Conservation (phyloP, 1,140 invertebrate genomes). For the Diorhabda carinulata region DNA sequence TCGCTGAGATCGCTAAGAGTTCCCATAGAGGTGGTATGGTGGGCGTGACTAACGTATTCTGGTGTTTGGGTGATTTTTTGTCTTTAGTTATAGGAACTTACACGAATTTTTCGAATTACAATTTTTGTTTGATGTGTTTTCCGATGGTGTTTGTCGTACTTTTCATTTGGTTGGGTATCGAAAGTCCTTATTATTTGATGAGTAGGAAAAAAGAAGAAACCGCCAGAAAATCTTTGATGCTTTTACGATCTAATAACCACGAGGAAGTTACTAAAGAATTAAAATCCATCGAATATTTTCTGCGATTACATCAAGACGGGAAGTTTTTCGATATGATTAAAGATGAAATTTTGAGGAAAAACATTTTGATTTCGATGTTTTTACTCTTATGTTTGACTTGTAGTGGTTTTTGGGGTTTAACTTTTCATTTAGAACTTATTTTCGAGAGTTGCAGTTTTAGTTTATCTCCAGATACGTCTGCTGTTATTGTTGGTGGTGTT, state of each 20-base stretch:
- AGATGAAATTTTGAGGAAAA: slow-evolving; percentile 55
- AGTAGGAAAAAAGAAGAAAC: slow-evolving; percentile 56
- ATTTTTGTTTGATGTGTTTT: slow-evolving; percentile 48
- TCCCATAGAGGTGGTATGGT: slow-evolving; percentile 57
- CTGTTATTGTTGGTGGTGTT: slow-evolving; percentile 72
- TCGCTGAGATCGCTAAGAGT: slow-evolving; percentile 63
- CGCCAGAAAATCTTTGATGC: slow-evolving; percentile 60
- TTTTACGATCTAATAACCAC: slow-evolving; percentile 56
- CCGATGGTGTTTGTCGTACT: slow-evolving; percentile 52
- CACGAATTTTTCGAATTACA: slow-evolving; percentile 44
- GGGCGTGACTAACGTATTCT: slow-evolving; percentile 27
- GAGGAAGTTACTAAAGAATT: slow-evolving; percentile 58
- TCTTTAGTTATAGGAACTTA: slow-evolving; percentile 35
- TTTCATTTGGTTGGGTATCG: slow-evolving; percentile 56
- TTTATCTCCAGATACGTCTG: slow-evolving; percentile 53
- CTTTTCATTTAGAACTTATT: slow-evolving; percentile 73
- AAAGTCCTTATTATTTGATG: slow-evolving; percentile 72
- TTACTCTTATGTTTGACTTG: slow-evolving; percentile 71
- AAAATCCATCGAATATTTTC: slow-evolving; percentile 24
- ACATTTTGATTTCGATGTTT: slow-evolving; percentile 63
- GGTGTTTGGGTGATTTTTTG: slow-evolving; percentile 33
- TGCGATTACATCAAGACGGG: slow-evolving; percentile 13
- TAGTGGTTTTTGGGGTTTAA: slow-evolving; percentile 74
- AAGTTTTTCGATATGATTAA: slow-evolving; percentile 43
- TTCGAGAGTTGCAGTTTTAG: slow-evolving; percentile 59